Percentiles rank a stretch among this genome's conserved stretches.
These are phyloP conservation scores for Anastrepha obliqua DNA, from an alignment of 1,140 invertebrate species.

Conservation along the genomic window DNA sequence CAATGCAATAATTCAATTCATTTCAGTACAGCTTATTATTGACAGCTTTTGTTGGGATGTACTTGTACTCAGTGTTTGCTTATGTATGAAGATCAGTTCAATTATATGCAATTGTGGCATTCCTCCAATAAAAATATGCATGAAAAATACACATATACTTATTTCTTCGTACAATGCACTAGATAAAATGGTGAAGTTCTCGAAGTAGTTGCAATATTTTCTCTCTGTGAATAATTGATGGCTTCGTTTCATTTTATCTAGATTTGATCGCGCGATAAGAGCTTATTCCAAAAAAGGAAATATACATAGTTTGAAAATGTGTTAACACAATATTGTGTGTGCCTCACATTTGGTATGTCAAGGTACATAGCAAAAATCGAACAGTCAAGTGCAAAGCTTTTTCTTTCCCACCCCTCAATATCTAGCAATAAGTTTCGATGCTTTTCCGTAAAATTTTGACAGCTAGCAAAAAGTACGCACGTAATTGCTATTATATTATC, in stretches of 20 bases:
- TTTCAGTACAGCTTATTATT: not conserved
- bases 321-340: too few species aligned
- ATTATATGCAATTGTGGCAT: not conserved
- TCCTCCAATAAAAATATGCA: too few species aligned
- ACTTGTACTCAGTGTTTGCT: not conserved
- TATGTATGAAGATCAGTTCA: not conserved
- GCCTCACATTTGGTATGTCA: not conserved
- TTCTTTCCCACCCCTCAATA: not conserved
- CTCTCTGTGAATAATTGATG: too few species aligned
- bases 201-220: too few species aligned
- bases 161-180: too few species aligned
- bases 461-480: not conserved
- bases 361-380: not conserved
- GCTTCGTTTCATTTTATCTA: too few species aligned
- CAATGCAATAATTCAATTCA: conserved; percentile 7
- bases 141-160: too few species aligned
- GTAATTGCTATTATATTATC: not conserved
- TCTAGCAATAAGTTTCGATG: not conserved
- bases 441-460: not conserved
- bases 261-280: too few species aligned
- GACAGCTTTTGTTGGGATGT: not conserved
- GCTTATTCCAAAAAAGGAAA: too few species aligned
- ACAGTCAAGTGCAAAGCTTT: too few species aligned
- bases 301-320: too few species aligned
- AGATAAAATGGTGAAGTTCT: too few species aligned